phyloP scores from a whole-genome alignment of 2,113 vertebrate species.

The Albula glossodonta region DNA sequence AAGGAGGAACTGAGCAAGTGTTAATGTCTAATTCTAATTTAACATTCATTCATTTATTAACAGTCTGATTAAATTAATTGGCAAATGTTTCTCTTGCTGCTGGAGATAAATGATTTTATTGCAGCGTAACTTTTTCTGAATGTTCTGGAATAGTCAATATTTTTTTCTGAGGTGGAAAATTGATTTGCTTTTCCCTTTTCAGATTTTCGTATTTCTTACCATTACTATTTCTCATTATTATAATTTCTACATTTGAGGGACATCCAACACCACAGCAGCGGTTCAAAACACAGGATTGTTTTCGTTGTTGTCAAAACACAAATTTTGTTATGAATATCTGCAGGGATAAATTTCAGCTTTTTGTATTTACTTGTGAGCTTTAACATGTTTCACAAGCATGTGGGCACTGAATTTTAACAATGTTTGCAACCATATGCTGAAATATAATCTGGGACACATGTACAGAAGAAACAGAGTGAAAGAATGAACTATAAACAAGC shows the following conservation, averaged over 20 bases:
- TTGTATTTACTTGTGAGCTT: neutral
- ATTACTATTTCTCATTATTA: neutral
- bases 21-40: too few species aligned
- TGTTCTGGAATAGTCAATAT: conserved; percentile 63
- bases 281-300: neutral
- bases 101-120: conserved; percentile 57
- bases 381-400: neutral
- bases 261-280: neutral
- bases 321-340: neutral
- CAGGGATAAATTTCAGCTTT: neutral
- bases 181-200: conserved; percentile 38
- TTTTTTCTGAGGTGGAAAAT: conserved; percentile 62
- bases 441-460: conserved; percentile 18
- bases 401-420: neutral
- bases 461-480: conserved; percentile 15
- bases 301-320: neutral
- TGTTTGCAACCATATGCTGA: conserved; percentile 12
- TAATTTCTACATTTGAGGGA: neutral
- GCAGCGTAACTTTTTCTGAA: conserved; percentile 51
- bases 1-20: neutral
- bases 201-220: neutral
- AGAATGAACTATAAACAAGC: conserved; percentile 41
- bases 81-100: conserved; percentile 64
- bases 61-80: conserved; percentile 60
- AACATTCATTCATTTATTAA: neutral